These are phyloP conservation scores for Therioaphis trifolii DNA, from an alignment of 2,888 invertebrate genomes.

Conservation along the genomic window DNA sequence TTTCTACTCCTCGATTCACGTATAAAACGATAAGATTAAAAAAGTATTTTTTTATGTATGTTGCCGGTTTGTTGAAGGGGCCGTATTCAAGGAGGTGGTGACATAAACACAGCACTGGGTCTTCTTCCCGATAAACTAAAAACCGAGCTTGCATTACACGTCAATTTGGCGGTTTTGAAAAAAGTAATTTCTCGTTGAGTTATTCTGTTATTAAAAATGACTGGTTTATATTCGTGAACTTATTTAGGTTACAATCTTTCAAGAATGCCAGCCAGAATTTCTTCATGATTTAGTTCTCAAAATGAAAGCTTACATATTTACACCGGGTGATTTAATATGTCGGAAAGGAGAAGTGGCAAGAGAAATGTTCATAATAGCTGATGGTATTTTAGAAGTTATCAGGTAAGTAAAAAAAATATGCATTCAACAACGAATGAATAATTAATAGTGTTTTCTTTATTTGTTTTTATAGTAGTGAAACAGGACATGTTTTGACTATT, in stretches of 20 bases:
- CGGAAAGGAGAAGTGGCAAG: conserved; percentile 93
- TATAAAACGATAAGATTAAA: conserved; percentile 19
- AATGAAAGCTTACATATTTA: conserved; percentile 98
- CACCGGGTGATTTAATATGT: conserved; percentile 96
- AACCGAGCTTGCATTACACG: conserved; percentile 94
- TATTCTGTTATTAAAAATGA: background rate
- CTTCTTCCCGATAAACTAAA: conserved; percentile 95
- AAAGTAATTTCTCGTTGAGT: conserved; percentile 75
- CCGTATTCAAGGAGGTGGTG: conserved; percentile 93
- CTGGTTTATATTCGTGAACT: background rate
- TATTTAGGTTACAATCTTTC: conserved; percentile 89
- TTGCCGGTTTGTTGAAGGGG: conserved; percentile 73
- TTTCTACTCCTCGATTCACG: conserved; percentile 6
- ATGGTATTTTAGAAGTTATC: conserved; percentile 94
- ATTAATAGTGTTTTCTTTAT: background rate
- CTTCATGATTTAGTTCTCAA: conserved; percentile 95
- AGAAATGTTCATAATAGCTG: conserved; percentile 98
- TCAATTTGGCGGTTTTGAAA: conserved; percentile 92
- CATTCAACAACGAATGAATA: background rate
- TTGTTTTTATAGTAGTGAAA: conserved; percentile 76
- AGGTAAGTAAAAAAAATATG: conserved; percentile 68
- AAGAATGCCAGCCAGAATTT: conserved; percentile 98
- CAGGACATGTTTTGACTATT: conserved; percentile 89
- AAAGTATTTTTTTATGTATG: conserved; percentile 42
- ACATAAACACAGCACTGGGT: conserved; percentile 94